Evolutionary conservation across 2,113 vertebrate genomes (phyloP).

Genomic region (Podarcis raffonei): DNA sequence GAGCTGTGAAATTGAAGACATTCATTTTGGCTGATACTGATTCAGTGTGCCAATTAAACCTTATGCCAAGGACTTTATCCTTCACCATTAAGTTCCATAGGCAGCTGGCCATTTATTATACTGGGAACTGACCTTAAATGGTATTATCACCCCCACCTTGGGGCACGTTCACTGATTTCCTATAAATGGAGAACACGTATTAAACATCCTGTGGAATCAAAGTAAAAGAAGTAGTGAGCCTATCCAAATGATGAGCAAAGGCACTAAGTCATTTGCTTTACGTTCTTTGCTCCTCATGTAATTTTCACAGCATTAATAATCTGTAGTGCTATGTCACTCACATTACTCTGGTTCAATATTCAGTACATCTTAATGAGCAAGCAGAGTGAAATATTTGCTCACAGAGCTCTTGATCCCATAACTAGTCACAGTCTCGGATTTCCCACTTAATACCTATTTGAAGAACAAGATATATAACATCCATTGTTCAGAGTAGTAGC

Average conservation of each 20-base stretch:
- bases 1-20: neutral
- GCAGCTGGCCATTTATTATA: slow-evolving; percentile 30
- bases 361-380: neutral
- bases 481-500: neutral
- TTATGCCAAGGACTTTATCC: slow-evolving; percentile 10
- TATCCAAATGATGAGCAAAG: neutral
- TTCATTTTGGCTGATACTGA: slow-evolving; percentile 4
- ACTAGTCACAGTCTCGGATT: neutral
- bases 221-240: neutral
- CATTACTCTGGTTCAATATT: neutral
- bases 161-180: neutral
- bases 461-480: neutral
- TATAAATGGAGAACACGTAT: neutral
- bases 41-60: slow-evolving; percentile 28
- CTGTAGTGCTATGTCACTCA: neutral
- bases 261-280: neutral
- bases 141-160: neutral
- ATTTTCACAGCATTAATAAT: neutral
- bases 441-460: slow-evolving; percentile 6
- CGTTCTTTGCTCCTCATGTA: neutral
- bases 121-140: slow-evolving; percentile 27
- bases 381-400: neutral
- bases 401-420: neutral
- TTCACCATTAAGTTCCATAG: neutral
- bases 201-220: slow-evolving; percentile 26